These are phyloP conservation scores for Agonopterix arenella DNA, from an alignment of 2,888 invertebrate genomes.

Conservation along the genomic window DNA sequence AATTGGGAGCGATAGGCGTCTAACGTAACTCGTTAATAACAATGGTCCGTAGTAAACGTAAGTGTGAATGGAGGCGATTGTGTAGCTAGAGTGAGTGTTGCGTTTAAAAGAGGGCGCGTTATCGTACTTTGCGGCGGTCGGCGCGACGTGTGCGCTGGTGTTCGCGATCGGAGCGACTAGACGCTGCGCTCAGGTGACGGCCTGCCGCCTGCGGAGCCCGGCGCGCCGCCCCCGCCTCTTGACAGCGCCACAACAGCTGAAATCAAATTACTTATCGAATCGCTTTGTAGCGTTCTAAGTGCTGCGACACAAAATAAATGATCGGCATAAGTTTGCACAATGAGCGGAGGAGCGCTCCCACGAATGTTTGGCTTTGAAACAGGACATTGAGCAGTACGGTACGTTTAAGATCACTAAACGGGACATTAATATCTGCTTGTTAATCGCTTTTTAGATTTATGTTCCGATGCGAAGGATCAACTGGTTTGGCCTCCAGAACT, in stretches of 20 bases:
- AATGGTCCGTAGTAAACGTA: slow-evolving; percentile 23
- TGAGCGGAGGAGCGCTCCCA: slow-evolving; percentile 41
- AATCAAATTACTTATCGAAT: slow-evolving; percentile 65
- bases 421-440: neutral
- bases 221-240: slow-evolving; percentile 30
- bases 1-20: slow-evolving; percentile 20
- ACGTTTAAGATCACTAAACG: slow-evolving; percentile 3
- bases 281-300: slow-evolving; percentile 39
- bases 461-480: no score
- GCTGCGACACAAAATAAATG: slow-evolving; percentile 45
- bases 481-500: no score
- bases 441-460: no score
- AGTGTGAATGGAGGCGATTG: slow-evolving; percentile 37
- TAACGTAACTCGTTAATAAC: slow-evolving; percentile 23
- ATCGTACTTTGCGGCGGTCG: slow-evolving; percentile 32
- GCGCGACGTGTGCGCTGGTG: slow-evolving; percentile 54
- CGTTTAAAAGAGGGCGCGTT: slow-evolving; percentile 60
- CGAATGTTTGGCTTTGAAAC: slow-evolving; percentile 45
- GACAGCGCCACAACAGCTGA: slow-evolving; percentile 35
- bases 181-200: slow-evolving; percentile 19
- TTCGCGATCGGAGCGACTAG: slow-evolving; percentile 59
- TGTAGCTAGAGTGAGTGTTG: slow-evolving; percentile 44
- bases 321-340: slow-evolving; percentile 32
- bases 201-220: slow-evolving; percentile 18
- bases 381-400: slow-evolving; percentile 21